Conservation (phyloP, 2,888 invertebrate genomes). For the Exephanes ischioxanthus region DNA sequence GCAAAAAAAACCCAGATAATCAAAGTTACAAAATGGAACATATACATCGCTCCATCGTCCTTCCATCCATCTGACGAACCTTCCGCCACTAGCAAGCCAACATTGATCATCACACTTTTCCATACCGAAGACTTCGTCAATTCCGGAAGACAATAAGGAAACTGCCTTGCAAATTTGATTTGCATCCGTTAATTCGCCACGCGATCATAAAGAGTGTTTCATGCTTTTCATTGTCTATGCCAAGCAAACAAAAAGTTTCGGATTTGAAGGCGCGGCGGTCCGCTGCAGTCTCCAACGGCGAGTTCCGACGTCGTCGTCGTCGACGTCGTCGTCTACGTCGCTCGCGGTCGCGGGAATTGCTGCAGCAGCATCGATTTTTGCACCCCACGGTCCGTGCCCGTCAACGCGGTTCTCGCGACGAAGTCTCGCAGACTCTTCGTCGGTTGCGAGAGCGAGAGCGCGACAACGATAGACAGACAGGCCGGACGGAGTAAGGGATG, state of each 20-base stretch:
- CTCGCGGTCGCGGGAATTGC: constrained; percentile 65
- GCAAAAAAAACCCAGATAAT: not conserved
- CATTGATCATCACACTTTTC: not conserved
- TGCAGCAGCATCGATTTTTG: constrained; percentile 79
- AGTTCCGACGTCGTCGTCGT: constrained; percentile 31
- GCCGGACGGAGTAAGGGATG: constrained; percentile 23
- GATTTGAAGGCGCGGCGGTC: not conserved
- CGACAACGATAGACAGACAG: constrained; percentile 55
- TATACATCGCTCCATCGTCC: not conserved
- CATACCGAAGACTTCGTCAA: not conserved
- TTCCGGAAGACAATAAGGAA: not conserved
- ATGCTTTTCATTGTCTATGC: not conserved
- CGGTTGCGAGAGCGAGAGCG: constrained; percentile 41
- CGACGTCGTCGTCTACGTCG: constrained; percentile 57
- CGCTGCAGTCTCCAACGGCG: constrained; percentile 17
- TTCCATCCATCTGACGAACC: not conserved
- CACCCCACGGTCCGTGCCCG: constrained; percentile 72
- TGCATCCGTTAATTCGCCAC: not conserved
- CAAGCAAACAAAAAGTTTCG: not conserved
- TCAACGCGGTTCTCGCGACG: constrained; percentile 54
- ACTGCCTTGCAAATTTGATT: not conserved
- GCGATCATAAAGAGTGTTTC: not conserved
- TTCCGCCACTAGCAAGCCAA: not conserved
- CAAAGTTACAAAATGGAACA: not conserved
- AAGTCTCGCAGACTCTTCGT: constrained; percentile 61